These are phyloP conservation scores for Harpagus bidentatus DNA, from an alignment of 2,113 vertebrate species.

Conservation along the genomic window DNA sequence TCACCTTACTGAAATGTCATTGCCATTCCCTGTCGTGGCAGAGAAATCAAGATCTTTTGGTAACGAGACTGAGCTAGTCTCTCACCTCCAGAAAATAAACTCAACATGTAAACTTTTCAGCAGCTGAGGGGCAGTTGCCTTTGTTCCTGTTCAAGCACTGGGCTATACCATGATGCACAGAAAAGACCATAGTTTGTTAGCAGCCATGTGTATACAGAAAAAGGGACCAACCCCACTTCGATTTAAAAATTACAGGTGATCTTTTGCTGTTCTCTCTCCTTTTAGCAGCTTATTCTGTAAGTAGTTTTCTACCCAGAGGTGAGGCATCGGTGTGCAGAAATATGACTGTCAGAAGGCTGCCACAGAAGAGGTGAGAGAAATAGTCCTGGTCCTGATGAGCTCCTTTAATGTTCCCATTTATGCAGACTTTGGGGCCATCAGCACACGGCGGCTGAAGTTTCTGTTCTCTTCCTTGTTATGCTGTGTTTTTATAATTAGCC, in stretches of 20 bases:
- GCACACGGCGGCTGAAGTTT: rapidly evolving
- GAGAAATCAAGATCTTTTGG: not conserved
- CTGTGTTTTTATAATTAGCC: not conserved
- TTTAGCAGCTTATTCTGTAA: not conserved
- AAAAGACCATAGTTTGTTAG: not conserved
- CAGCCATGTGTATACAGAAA: not conserved
- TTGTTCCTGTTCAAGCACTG: rapidly evolving
- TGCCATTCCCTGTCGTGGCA: not conserved
- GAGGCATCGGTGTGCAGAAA: not conserved
- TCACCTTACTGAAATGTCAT: not conserved
- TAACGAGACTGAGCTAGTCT: not conserved
- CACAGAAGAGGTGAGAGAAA: not conserved
- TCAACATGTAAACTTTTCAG: too few relatives aligned
- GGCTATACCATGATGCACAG: not conserved
- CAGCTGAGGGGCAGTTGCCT: not conserved
- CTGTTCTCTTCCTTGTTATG: not conserved
- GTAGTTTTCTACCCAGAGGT: not conserved
- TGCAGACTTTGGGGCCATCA: not conserved
- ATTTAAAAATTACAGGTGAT: not conserved
- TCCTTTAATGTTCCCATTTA: not conserved
- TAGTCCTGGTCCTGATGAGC: not conserved
- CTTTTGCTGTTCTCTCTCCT: not conserved
- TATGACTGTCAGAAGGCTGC: not conserved
- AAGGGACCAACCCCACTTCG: not conserved
- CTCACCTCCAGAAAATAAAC: not conserved